A percentile compares a stretch with the other conserved stretches of the same genome.
Conservation (phyloP, 92 coral and sea anemone genomes). For the Palythoa heliodiscus region DNA sequence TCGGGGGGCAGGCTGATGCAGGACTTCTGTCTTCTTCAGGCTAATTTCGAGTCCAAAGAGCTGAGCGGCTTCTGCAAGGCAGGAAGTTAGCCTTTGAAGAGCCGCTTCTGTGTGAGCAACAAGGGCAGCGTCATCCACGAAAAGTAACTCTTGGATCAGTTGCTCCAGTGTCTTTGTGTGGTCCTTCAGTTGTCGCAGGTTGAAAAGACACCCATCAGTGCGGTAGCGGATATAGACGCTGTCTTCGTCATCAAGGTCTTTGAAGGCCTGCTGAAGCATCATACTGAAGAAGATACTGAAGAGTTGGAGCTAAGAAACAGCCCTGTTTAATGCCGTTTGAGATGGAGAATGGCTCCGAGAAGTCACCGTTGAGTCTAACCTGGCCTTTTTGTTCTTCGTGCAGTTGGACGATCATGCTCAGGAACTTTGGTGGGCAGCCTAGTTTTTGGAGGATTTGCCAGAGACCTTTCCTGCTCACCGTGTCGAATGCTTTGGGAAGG, state of each 20-base stretch:
- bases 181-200: conserved; percentile 48
- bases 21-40: too few relatives aligned
- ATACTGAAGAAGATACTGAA: too few relatives aligned
- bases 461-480: conserved; percentile 10
- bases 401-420: too few relatives aligned
- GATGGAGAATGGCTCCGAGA: too few relatives aligned
- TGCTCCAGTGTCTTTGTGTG: conserved; percentile 51
- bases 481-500: conserved; percentile 50
- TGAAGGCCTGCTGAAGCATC: conserved; percentile 36
- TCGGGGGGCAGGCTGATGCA: too few relatives aligned
- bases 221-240: conserved; percentile 38
- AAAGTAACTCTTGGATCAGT: conserved; percentile 47
- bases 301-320: too few relatives aligned
- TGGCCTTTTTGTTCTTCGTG: too few relatives aligned
- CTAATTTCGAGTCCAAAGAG: too few relatives aligned
- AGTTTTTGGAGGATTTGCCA: conserved; percentile 35
- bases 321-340: background rate
- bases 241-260: conserved; percentile 35
- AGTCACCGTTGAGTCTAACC: too few relatives aligned
- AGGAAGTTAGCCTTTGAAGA: conserved; percentile 21
- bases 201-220: conserved; percentile 52
- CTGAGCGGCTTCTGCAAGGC: too few relatives aligned
- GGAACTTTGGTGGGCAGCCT: conserved; percentile 39
- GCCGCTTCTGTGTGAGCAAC: conserved; percentile 21
- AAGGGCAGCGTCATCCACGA: conserved; percentile 44